Base-by-base conservation (phyloP, 2,797 vertebrate species). In the Tenualosa ilisha region DNA sequence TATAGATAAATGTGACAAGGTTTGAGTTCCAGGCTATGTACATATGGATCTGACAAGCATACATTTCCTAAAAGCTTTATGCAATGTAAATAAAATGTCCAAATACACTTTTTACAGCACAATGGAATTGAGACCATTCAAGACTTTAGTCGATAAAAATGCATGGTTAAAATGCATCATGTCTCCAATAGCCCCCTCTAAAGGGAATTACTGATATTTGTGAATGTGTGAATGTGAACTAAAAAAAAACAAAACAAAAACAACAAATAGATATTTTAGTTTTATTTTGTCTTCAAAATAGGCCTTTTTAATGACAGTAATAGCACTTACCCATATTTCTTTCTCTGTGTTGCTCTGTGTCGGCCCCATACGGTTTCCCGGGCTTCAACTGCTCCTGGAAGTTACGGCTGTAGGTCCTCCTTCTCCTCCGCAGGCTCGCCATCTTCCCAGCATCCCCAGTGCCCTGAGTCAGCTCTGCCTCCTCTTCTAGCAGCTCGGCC, bases 401-500 rank as follows among this genome's bases (percentile, higher is more conserved):
- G 2, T 93, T 93, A 53, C 96, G 93, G 89, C 96, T 97, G 89
- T 94, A 97, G 6, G 96, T 94, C 85, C 97, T 94, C 90, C 97
- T 93, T 87, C 97, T 95, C 86, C 97, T 94, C 26, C 97, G 94
- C 46, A 97, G 83, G 15, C 93, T 94, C 9, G 93, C 92, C 15
- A 94, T 86, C 94, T 97, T 98, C 86, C 95, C 96, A 11, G 92
- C 84, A 81, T 99, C 98, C 86, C 95, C 95, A 8, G 93, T 91
- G 24, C 95, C 92, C 85, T 96, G 96, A 88, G 93, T 98, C 83
- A 96, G 85, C 89, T 96, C 91, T 0, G 94, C 95, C 88, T 99
- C 98, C 91, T 99, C 98, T 92, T 96, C 94, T 86, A 97, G 90
- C 86, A 99, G 96, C 84, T 98, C 96, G 0, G 94, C 91, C 91